Percentiles rank a stretch among this genome's conserved stretches.
Conservation (phyloP, 2,113 vertebrate species). For the Neolamprologus sp. region DNA sequence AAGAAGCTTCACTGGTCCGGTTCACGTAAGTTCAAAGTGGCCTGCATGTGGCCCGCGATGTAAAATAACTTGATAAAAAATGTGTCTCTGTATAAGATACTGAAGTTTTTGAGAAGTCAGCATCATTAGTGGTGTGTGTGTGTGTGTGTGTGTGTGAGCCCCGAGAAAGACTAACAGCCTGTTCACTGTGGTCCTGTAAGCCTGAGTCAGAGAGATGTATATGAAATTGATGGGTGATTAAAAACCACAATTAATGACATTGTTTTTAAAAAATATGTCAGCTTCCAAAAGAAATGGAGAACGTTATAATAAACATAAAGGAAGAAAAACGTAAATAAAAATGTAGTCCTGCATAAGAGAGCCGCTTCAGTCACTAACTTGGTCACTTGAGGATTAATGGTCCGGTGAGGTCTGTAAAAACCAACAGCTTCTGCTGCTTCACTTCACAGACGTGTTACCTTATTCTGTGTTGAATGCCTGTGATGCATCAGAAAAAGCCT, state of each 20-base stretch:
- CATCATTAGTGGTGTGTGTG: not conserved
- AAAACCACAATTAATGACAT: not conserved
- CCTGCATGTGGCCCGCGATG: not conserved
- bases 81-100: not conserved
- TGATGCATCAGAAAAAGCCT: not conserved
- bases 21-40: not conserved
- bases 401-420: not conserved
- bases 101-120: not conserved
- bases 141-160: not conserved
- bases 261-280: not conserved
- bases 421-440: not conserved
- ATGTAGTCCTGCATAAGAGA: not conserved
- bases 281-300: not conserved
- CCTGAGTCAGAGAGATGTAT: not conserved
- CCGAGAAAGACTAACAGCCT: not conserved
- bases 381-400: not conserved
- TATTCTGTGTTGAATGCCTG: not conserved
- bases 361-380: not conserved
- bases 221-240: not conserved
- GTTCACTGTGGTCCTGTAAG: not conserved
- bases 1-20: not conserved
- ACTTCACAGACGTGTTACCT: not conserved
- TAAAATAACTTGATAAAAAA: not conserved
- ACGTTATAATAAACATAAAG: not conserved
- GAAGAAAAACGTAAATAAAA: not conserved